These are phyloP conservation scores for Nyctibius grandis DNA, from an alignment of 2,797 vertebrate species.

Conservation along the genomic window DNA sequence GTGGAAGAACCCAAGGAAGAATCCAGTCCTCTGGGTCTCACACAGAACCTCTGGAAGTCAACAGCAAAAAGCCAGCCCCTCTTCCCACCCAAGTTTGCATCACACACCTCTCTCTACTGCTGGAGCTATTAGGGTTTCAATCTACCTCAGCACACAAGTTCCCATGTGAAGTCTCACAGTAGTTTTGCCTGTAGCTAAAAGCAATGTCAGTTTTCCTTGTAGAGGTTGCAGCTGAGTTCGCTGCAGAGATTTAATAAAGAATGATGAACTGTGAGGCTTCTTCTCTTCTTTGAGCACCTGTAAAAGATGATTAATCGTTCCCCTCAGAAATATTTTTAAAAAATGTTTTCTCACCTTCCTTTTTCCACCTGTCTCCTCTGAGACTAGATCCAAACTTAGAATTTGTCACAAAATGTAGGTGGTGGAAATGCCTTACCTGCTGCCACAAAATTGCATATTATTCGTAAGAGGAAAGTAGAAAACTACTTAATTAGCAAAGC, in stretches of 20 bases:
- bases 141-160: not conserved
- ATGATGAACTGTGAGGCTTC: not conserved
- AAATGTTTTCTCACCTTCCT: not conserved
- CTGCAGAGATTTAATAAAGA: slow-evolving; percentile 9
- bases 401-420: not conserved
- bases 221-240: not conserved
- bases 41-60: not conserved
- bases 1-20: not conserved
- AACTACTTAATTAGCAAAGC: not conserved
- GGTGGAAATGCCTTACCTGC: not conserved
- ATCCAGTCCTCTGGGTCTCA: not conserved
- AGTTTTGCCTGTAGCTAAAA: slow-evolving; percentile 19
- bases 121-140: not conserved
- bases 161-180: not conserved
- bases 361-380: not conserved
- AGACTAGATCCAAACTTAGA: not conserved
- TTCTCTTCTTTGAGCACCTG: not conserved
- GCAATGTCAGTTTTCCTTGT: not conserved
- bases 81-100: not conserved
- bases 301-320: not conserved
- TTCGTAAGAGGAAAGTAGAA: not conserved
- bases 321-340: not conserved
- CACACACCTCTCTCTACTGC: not conserved
- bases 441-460: not conserved
- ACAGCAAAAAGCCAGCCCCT: not conserved